Base-by-base conservation (phyloP, 2,888 invertebrate genomes). In the Clepsis dumicolana region DNA sequence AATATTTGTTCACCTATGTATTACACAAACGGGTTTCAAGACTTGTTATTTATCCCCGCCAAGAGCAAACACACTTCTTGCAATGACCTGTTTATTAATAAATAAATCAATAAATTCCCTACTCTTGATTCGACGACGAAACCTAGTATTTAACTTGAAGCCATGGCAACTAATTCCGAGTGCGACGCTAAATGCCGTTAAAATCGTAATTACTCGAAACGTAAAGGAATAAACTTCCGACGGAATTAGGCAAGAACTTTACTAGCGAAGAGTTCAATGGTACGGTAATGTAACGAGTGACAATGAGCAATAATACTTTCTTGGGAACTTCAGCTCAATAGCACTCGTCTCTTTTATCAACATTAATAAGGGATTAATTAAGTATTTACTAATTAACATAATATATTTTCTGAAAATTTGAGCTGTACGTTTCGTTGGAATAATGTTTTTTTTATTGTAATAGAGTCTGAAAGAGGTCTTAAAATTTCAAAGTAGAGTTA, bases 231-330 rank as follows among this genome's bases (percentile, higher is more conserved):
- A 48, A 64, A 64, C 56, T 44, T 56, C 21, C 56, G 44, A 64
- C 27, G 41, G 41, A 44, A 57, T 57, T 57, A 50, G n/a, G 59
- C 59, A 41, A 25, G 38, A 41, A 41, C 56, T 59, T 59, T 59
- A 38, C 25, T 38, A 25, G 59, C 41, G 41, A 59, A 59, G 59
- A 59, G 38, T 59, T 41, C 24, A 25, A 25, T 54, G 25, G 25
- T 32, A 54, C 54, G 54, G 16, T 32, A 18, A 32, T 59, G 16
- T 59, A 59, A 59, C 25, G 59, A 16, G 59, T 59, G 59, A 59
- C 59, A 59, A 59, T 59, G 57, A 38, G 57, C 38, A 41, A 59
- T 59, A 59, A 41, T 59, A 59, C 57, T 38, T 57, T 54, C 32
- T 32, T 24, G 27, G 8, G n/a, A 57, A 57, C 35, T 24, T 54